A percentile compares a stretch with the other conserved stretches of the same genome.
Evolutionary conservation across 2,797 vertebrate species (phyloP).

Genomic region (Pempheris klunzingeri): DNA sequence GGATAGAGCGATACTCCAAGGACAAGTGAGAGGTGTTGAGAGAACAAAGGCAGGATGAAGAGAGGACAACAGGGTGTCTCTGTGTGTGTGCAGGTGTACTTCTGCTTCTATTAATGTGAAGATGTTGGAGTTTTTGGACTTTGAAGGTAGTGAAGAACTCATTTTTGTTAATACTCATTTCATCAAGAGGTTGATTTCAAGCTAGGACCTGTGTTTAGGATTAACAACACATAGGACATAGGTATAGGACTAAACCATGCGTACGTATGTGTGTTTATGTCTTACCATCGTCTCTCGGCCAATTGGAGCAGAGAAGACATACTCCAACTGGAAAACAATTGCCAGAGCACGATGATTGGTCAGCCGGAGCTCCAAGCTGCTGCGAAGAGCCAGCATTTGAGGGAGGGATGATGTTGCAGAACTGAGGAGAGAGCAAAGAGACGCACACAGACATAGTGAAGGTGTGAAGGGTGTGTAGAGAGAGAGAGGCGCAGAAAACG

Average conservation of each 20-base stretch:
- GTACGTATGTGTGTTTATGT: conserved; percentile 1
- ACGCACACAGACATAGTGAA: conserved; percentile 20
- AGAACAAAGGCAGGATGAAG: conserved; percentile 35
- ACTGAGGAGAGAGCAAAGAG: conserved; percentile 67
- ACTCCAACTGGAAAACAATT: conserved; percentile 93
- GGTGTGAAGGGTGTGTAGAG: neutral
- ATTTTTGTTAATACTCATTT: neutral
- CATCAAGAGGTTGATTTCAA: conserved; percentile 3
- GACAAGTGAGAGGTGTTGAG: conserved; percentile 23
- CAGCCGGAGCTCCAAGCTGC: conserved; percentile 91
- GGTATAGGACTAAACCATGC: neutral
- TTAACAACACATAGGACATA: neutral
- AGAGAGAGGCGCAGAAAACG: neutral
- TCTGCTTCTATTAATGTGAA: neutral
- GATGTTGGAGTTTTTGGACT: conserved; percentile 1
- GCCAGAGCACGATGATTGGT: conserved; percentile 84
- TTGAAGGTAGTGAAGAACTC: conserved; percentile 1
- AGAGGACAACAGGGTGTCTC: neutral
- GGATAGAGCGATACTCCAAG: conserved; percentile 42
- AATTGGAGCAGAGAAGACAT: conserved; percentile 85
- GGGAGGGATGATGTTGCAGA: conserved; percentile 36
- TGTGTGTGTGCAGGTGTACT: conserved; percentile 3
- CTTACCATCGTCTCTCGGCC: conserved; percentile 87
- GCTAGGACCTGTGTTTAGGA: conserved; percentile 10
- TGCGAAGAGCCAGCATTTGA: conserved; percentile 87